Evolutionary conservation across 2,113 vertebrate species (phyloP), one percentile per base, ranked within the genome.

Genomic region (Toxostoma redivivum): DNA sequence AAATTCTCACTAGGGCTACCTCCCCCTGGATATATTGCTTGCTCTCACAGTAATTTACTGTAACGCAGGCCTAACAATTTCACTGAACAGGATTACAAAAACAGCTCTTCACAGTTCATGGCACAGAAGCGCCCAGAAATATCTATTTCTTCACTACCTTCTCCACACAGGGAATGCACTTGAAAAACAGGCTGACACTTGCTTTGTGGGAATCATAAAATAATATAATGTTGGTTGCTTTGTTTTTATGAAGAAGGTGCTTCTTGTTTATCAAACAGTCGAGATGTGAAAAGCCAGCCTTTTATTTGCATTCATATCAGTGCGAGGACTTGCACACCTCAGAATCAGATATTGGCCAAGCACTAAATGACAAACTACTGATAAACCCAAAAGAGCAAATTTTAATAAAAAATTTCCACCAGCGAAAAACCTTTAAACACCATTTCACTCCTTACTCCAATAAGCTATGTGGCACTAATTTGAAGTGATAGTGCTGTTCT

Each of bases 401-500:
- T 53, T 31, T 70, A 94, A 92, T 83, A 96, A 76, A 91, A 51
- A n/a, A 56, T 64, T 88, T 85, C 76, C 50, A 45, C 28, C 7
- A 57, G 90, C 64, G 91, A 74, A 81, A 86, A 88, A 37, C 67
- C 93, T 74, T 88, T 74, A 94, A 96, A 88, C 83, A 84, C 61
- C 31, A 57, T 80, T 83, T 91, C 65, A 19, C 53, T 94, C 82
- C 88, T 88, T 23, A 37, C 80, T 57, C 38, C 77, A 95, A 54
- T 74, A 78, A 97, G 80, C 83, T 94, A 18, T 22, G 83, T 92
- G 92, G 88, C 95, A 88, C 89, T 96, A 96, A 97, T 97, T 83
- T 74, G 96, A 94, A 93, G 96, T 74, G 95, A 95, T 93, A 94
- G 95, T 83, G 76, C 88, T 86, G 88, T 58, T 93, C 94, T 95